phyloP scores from a whole-genome alignment of 2,888 invertebrate genomes.

The Cephus sareptanus region DNA sequence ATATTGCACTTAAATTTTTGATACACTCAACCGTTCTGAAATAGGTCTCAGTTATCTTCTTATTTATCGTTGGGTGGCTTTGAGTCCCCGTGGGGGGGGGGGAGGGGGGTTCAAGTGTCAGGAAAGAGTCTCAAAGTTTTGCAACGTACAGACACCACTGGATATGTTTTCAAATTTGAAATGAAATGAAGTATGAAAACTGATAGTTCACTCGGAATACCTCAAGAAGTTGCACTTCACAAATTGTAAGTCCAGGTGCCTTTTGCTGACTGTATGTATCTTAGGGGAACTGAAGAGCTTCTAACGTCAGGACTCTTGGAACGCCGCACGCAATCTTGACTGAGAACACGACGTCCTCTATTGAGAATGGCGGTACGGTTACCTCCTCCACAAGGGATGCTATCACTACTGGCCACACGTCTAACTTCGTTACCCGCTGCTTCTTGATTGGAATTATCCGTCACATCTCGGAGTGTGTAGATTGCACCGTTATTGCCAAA shows the following conservation, averaged over 20 bases:
- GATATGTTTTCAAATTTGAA: background rate
- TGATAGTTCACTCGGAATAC: background rate
- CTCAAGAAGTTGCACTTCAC: constrained; percentile 23
- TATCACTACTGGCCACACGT: constrained; percentile 52
- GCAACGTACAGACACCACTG: background rate
- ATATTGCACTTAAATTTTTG: background rate
- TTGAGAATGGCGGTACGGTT: constrained; percentile 32
- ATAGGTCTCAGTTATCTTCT: background rate
- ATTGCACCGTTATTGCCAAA: constrained; percentile 29
- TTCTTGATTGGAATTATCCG: constrained; percentile 10
- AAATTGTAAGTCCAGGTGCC: constrained; percentile 60
- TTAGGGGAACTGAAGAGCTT: constrained; percentile 39
- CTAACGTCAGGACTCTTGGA: constrained; percentile 41
- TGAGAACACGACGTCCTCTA: constrained; percentile 44
- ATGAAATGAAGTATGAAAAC: background rate
- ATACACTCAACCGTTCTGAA: background rate
- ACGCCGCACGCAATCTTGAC: constrained; percentile 39
- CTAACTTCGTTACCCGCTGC: constrained; percentile 41
- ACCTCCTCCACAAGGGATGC: constrained; percentile 40
- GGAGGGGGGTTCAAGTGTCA: too few species aligned
- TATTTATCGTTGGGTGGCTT: too few species aligned
- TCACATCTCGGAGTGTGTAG: background rate
- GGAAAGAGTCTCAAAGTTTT: background rate
- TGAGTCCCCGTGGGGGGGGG: too few species aligned
- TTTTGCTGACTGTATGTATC: constrained; percentile 57